phyloP scores from a whole-genome alignment of 2,797 vertebrate genomes.

The Galago senegalensis region DNA sequence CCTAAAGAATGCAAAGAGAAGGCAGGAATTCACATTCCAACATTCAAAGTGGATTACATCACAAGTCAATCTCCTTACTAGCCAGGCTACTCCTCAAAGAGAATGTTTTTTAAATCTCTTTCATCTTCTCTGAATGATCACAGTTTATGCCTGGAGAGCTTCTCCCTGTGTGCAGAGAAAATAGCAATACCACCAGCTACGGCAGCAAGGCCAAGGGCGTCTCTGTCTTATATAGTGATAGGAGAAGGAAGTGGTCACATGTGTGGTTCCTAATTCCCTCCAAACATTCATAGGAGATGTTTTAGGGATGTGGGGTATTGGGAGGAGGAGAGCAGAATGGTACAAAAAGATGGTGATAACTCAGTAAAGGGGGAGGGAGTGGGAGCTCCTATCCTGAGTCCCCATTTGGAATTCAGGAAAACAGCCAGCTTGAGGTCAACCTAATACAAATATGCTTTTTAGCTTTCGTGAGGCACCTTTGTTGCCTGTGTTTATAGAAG shows the following conservation, averaged over 20 bases:
- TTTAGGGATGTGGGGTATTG: background rate
- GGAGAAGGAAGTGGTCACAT: background rate
- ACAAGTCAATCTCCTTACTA: background rate
- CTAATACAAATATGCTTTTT: background rate
- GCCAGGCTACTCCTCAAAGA: background rate
- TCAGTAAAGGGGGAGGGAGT: background rate
- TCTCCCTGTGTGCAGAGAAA: background rate
- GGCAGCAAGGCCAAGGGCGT: background rate
- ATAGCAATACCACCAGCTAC: accelerated
- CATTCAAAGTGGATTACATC: background rate
- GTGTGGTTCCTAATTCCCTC: background rate
- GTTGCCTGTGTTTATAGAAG: background rate
- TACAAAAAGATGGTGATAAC: background rate
- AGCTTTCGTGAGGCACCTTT: background rate
- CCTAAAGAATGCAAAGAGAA: background rate
- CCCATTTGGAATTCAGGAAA: background rate
- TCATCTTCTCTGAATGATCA: background rate
- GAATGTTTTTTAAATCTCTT: constrained; percentile 15
- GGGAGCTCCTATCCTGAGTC: background rate
- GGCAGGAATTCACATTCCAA: background rate
- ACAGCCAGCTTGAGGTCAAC: background rate
- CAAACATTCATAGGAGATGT: background rate
- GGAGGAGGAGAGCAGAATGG: background rate
- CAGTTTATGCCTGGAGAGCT: background rate
- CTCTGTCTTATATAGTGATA: background rate